Evolutionary conservation across 2,797 vertebrate species (phyloP).

Genomic region (Gambusia yucatana): DNA sequence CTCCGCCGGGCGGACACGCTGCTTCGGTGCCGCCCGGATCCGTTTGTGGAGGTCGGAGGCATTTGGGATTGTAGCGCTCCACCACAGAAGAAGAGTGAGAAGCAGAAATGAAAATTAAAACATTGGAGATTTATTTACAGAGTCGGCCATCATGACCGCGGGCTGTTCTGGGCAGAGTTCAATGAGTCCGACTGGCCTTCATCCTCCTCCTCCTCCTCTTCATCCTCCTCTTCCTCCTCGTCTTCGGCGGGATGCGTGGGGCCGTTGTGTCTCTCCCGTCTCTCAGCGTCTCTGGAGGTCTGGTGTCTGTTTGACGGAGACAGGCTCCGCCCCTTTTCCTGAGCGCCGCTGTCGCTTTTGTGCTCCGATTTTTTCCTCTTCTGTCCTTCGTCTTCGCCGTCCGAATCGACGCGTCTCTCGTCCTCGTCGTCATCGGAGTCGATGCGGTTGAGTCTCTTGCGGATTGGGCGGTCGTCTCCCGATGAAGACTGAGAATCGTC

Average conservation of each 20-base stretch:
- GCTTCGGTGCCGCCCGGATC: background rate
- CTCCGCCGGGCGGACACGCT: background rate
- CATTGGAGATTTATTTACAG: constrained; percentile 53
- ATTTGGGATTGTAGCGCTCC: constrained; percentile 17
- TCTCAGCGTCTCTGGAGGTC: constrained; percentile 81
- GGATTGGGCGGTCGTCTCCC: constrained; percentile 71
- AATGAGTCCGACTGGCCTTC: constrained; percentile 92
- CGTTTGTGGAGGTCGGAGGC: background rate
- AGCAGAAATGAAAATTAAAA: constrained; percentile 52
- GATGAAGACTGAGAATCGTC: constrained; percentile 59
- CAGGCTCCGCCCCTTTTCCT: constrained; percentile 83
- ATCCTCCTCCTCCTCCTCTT: constrained; percentile 16
- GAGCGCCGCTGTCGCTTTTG: constrained; percentile 51
- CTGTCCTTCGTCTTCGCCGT: constrained; percentile 8
- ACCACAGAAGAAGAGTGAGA: constrained; percentile 54
- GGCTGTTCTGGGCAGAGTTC: constrained; percentile 95
- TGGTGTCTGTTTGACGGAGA: constrained; percentile 88
- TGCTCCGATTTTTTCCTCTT: constrained; percentile 54
- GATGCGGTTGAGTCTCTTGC: constrained; percentile 78
- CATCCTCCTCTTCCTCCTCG: constrained; percentile 15
- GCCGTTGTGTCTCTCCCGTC: constrained; percentile 81
- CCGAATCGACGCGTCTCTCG: constrained; percentile 28
- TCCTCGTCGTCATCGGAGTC: constrained; percentile 76
- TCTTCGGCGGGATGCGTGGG: constrained; percentile 68
- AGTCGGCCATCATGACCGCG: constrained; percentile 83